These are phyloP conservation scores for Ailurus styani DNA, from an alignment of 2,113 vertebrate species.

Conservation along the genomic window DNA sequence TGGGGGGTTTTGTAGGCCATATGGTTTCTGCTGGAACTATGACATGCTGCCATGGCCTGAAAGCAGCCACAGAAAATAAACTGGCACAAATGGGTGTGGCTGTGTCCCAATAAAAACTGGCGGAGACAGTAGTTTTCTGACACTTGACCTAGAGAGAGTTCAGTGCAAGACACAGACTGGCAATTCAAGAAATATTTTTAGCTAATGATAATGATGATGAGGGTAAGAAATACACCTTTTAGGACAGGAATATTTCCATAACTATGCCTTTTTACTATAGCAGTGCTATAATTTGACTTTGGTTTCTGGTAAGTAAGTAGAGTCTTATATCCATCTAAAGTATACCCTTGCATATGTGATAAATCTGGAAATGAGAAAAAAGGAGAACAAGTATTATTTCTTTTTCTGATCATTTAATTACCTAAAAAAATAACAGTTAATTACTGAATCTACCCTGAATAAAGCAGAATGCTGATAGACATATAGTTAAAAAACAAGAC, in stretches of 20 bases:
- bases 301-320: conserved; percentile 22
- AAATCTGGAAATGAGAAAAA: conserved; percentile 37
- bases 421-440: background rate
- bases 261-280: background rate
- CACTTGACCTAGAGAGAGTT: background rate
- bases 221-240: background rate
- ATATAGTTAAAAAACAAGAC: background rate
- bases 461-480: conserved; percentile 18
- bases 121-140: background rate
- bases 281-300: background rate
- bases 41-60: background rate
- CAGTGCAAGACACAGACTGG: background rate
- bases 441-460: background rate
- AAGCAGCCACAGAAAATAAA: background rate
- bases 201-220: background rate
- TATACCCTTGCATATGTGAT: background rate
- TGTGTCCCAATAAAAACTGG: background rate
- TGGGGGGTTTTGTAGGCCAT: background rate
- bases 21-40: background rate
- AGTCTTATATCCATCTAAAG: background rate
- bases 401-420: conserved; percentile 33
- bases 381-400: background rate
- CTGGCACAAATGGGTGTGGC: background rate
- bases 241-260: background rate
- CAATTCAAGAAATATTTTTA: conserved; percentile 6